These are phyloP conservation scores for Physocephala rufipes DNA, from an alignment of 2,888 invertebrate genomes.

Conservation along the genomic window DNA sequence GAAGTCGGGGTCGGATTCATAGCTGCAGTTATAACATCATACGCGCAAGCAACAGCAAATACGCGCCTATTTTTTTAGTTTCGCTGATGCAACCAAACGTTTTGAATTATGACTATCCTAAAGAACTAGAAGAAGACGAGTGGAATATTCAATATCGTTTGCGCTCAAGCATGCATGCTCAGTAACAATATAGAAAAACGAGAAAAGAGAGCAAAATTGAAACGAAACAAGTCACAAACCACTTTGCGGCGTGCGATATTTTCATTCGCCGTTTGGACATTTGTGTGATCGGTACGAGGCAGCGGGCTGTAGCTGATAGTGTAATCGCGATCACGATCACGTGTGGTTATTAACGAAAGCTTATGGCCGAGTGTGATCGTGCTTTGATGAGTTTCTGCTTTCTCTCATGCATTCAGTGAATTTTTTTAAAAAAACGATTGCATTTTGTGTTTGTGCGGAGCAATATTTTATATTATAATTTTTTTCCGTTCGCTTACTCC, in stretches of 20 bases:
- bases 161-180: slow-evolving; percentile 1
- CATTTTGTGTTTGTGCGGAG: too few relatives aligned
- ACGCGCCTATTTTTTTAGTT: not conserved
- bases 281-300: too few relatives aligned
- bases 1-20: not conserved
- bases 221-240: slow-evolving; percentile 5
- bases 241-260: not conserved
- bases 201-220: not conserved
- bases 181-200: not conserved
- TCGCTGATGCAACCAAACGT: slow-evolving; percentile 26
- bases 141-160: not conserved
- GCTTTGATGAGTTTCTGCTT: too few relatives aligned
- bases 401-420: too few relatives aligned
- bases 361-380: too few relatives aligned
- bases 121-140: not conserved
- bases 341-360: too few relatives aligned
- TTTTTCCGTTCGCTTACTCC: too few relatives aligned
- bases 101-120: not conserved
- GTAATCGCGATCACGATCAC: too few relatives aligned
- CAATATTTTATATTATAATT: too few relatives aligned
- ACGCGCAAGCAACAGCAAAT: not conserved
- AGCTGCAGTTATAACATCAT: slow-evolving; percentile 1
- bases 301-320: too few relatives aligned
- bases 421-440: too few relatives aligned
- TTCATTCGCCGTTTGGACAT: too few relatives aligned